Evolutionary conservation across 2,113 vertebrate genomes (phyloP), one percentile per base, ranked within the genome.

Genomic region (Falcunculus frontatus): DNA sequence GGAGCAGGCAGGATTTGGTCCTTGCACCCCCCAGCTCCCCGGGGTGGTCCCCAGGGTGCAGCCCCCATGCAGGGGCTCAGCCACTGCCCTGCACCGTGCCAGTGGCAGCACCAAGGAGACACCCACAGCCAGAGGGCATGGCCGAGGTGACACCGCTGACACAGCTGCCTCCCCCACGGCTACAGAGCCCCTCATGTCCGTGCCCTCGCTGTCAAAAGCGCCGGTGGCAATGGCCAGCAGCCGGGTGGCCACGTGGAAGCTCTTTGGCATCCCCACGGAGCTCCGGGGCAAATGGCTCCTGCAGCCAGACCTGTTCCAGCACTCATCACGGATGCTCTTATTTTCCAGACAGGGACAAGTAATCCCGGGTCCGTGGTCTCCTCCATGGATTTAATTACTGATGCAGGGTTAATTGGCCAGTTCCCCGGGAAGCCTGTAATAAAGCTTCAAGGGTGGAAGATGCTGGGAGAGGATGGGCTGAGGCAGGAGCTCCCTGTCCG

Each of bases 251-350:
- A 16, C 16, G 6, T 41, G 87, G 80, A 65, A 94, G 67, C 67
- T 83, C 84, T 64, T 3, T 0, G 12, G 86, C 57, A 93, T 69
- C 84, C 12, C n/a, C 49, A 17, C 1, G 6, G 49, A 29, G 42
- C 94, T 89, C 68, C 35, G 0, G 72, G 95, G 94, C 87, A 76
- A 89, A 79, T 65, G 87, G 87, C 84, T 95, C 74, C 95, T 87
- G 93, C 81, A 91, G 95, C 82, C 95, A 94, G 91, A 95, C 93
- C 94, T 93, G 89, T 95, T 76, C 32, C 22, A 67, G 93, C 55
- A 63, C 96, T 97, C 49, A 35, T 89, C 69, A 84, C 5, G 7
- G 87, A 75, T 78, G 89, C 82, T 92, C 94, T 94, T 82, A 33
- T 94, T 97, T 96, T 92, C 93, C 91, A 85, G 73, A 89, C 91